phyloP scores from a whole-genome alignment of 2,113 vertebrate genomes.

The Damaliscus lunatus region DNA sequence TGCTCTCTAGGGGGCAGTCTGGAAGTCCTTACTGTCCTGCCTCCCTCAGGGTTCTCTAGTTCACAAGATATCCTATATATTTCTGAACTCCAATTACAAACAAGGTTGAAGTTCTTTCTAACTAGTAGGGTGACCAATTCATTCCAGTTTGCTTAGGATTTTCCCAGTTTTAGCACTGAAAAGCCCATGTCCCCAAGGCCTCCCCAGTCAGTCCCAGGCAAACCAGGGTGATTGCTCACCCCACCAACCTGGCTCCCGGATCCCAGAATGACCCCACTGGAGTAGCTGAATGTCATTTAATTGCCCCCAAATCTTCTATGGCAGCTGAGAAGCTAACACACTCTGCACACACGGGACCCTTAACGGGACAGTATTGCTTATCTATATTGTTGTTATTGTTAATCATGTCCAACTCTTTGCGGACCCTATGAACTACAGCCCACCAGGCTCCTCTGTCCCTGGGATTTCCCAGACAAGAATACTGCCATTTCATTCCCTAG shows the following conservation, averaged over 20 bases:
- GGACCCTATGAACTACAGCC: not conserved
- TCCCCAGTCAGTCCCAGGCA: not conserved
- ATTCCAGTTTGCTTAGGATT: not conserved
- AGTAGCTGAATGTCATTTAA: not conserved
- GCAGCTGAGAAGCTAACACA: not conserved
- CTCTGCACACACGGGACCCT: not conserved
- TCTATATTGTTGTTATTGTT: not conserved
- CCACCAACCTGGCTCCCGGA: not conserved
- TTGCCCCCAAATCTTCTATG: not conserved
- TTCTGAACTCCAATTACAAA: not conserved
- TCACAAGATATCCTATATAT: not conserved
- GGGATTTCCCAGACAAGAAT: not conserved
- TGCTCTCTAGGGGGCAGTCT: not conserved
- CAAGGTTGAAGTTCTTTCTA: not conserved
- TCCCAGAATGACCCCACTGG: not conserved
- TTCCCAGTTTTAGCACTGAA: not conserved
- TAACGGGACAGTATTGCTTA: not conserved
- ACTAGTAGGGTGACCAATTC: not conserved
- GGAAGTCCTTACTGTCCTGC: not conserved
- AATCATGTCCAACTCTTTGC: not conserved
- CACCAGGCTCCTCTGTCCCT: not conserved
- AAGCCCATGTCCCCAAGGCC: not conserved
- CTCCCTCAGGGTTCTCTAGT: not conserved
- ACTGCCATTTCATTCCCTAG: not conserved
- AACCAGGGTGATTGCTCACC: not conserved